Percentiles rank a stretch among this genome's conserved stretches.
phyloP scores from a whole-genome alignment of 2,113 vertebrate genomes.

The Datnioides undecimradiatus region DNA sequence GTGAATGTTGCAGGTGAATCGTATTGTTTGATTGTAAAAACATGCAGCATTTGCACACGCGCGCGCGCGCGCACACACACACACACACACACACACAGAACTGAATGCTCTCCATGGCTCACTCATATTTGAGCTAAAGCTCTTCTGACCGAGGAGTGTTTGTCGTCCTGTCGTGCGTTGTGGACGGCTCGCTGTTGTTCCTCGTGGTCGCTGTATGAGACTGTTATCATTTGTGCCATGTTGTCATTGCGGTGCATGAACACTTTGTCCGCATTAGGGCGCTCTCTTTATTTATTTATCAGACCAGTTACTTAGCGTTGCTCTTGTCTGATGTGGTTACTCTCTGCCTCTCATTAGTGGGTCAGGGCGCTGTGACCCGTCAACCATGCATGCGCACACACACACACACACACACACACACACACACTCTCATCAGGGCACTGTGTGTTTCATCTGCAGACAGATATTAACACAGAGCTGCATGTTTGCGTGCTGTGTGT shows the following conservation, averaged over 20 bases:
- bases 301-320: conserved; percentile 41
- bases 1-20: not conserved
- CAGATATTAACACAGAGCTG: conserved; percentile 20
- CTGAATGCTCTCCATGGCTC: not conserved
- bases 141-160: not conserved
- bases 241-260: conserved; percentile 34
- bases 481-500: conserved; percentile 21
- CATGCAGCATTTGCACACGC: not conserved
- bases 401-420: too few species aligned
- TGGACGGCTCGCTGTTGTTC: not conserved
- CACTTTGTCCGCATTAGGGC: conserved; percentile 38
- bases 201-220: not conserved
- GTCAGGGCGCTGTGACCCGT: conserved; percentile 57
- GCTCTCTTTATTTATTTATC: conserved; percentile 67
- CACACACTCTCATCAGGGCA: conserved; percentile 18
- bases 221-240: conserved; percentile 3
- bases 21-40: not conserved
- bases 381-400: too few species aligned
- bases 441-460: conserved; percentile 19
- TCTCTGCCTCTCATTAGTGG: conserved; percentile 64
- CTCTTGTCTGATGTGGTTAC: conserved; percentile 65
- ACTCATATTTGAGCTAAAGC: not conserved
- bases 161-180: not conserved
- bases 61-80: too few species aligned
- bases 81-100: not conserved